Percentiles rank a stretch among this genome's conserved stretches.
phyloP scores from a whole-genome alignment of 2,113 vertebrate genomes.

The Miniopterus natalensis region DNA sequence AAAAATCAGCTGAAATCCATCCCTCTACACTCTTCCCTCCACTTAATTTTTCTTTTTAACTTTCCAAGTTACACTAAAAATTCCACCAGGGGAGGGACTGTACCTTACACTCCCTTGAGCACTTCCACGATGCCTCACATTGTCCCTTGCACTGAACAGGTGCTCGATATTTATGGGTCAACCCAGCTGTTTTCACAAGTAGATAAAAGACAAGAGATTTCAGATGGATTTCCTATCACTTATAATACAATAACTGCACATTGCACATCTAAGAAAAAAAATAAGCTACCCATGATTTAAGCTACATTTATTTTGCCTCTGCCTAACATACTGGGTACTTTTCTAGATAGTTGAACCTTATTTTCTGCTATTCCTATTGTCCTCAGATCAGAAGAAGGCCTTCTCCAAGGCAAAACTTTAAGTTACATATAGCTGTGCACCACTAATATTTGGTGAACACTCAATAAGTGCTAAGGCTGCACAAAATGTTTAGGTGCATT shows the following conservation, averaged over 20 bases:
- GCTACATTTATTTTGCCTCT: neutral
- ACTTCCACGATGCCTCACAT: neutral
- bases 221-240: neutral
- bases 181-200: conserved; percentile 27
- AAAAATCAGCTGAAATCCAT: neutral
- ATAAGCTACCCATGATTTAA: neutral
- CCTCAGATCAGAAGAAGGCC: neutral
- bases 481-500: neutral
- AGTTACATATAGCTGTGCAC: neutral
- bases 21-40: neutral
- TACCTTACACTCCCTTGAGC: neutral
- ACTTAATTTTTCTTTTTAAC: neutral
- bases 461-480: neutral
- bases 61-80: neutral
- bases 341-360: neutral
- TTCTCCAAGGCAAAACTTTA: neutral
- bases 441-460: neutral
- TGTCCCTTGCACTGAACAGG: neutral
- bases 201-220: conserved; percentile 27
- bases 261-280: neutral
- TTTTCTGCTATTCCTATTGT: neutral
- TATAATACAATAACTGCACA: neutral
- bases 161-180: neutral
- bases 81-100: neutral
- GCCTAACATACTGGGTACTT: neutral